Base-by-base conservation (phyloP, 2,888 invertebrate genomes). In the Branchipolynoe longqiensis region DNA sequence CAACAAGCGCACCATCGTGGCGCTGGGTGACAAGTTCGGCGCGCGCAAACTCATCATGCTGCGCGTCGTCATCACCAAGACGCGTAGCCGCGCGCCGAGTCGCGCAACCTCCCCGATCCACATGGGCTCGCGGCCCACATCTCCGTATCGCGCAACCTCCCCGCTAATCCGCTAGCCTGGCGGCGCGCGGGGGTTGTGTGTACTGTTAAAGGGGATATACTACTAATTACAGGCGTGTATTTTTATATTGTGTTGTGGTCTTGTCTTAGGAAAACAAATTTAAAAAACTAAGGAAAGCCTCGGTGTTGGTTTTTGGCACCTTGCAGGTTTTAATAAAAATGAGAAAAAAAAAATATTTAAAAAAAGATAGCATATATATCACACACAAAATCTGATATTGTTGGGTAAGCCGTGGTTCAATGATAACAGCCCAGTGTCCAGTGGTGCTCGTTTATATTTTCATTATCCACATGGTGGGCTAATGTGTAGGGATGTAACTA, bases 11-110 rank as follows among this genome's bases (percentile, higher is more conserved):
- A 93, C 93, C 28, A 92, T 94, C 40, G 94, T 94, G 83, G 93
- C 93, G 58, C 91, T 94, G 8, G 94, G 93, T 6, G 94, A 94
- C 90, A 92, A 93, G 88, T 91, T 88, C 86, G 92, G 92, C 28
- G 91, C 93, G 69, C 88, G 94, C 69, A 94, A 94, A 87, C 89
- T 94, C 82, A 92, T 94, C 87, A 94, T 94, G 93, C 87, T 94
- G 85, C 93, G 93, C 85, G 92, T 93, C 6, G 92, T 93, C 1
- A 89, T 83, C 41, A 86, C 88, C 4, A 88, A 87, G n/a, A 86
- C 83, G 18, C 84, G 85, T 14, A 87, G 87, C 36, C 82, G 78
- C 12, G 78, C 85, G 0, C 83, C 64, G 6, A 85, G 87, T 81
- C 40, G 87, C 6, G 85, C 83, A 14, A 86, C 84, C 0, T 86